phyloP scores from a whole-genome alignment of 2,888 invertebrate genomes.

The Endotricha flammealis region DNA sequence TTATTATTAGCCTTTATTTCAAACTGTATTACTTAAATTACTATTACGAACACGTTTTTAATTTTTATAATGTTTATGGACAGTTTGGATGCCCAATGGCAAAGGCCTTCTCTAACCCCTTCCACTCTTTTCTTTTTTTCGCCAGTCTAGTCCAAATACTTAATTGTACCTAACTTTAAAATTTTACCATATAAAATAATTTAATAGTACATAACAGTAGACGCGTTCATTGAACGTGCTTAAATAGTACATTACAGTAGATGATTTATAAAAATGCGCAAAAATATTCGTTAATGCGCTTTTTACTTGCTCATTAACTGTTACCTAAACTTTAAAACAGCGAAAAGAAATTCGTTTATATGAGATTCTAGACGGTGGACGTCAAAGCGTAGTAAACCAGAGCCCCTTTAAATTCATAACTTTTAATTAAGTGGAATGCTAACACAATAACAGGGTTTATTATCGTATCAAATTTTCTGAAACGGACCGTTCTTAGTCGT shows the following conservation, averaged over 20 bases:
- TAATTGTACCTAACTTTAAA: too few relatives aligned
- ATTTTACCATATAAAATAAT: too few relatives aligned
- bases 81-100: too few relatives aligned
- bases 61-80: too few relatives aligned
- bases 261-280: conserved; percentile 36
- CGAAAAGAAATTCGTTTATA: conserved; percentile 54
- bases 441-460: conserved; percentile 75
- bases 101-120: too few relatives aligned
- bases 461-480: conserved; percentile 75
- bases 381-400: conserved; percentile 59
- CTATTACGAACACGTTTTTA: too few relatives aligned
- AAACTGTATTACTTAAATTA: too few relatives aligned
- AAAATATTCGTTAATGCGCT: conserved; percentile 35
- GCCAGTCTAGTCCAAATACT: too few relatives aligned
- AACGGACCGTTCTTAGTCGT: conserved; percentile 73
- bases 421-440: conserved; percentile 76
- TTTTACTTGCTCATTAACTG: conserved; percentile 48
- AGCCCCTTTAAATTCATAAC: conserved; percentile 74
- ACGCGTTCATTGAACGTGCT: conserved; percentile 31
- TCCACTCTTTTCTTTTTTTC: too few relatives aligned
- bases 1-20: too few relatives aligned
- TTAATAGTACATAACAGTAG: too few relatives aligned
- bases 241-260: conserved; percentile 37
- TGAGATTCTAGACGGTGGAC: conserved; percentile 48
- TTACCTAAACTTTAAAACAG: conserved; percentile 48